A percentile compares a stretch with the other conserved stretches of the same genome.
Evolutionary conservation across 2,797 vertebrate species (phyloP).

Genomic region (Enteromius thamalakanensis): DNA sequence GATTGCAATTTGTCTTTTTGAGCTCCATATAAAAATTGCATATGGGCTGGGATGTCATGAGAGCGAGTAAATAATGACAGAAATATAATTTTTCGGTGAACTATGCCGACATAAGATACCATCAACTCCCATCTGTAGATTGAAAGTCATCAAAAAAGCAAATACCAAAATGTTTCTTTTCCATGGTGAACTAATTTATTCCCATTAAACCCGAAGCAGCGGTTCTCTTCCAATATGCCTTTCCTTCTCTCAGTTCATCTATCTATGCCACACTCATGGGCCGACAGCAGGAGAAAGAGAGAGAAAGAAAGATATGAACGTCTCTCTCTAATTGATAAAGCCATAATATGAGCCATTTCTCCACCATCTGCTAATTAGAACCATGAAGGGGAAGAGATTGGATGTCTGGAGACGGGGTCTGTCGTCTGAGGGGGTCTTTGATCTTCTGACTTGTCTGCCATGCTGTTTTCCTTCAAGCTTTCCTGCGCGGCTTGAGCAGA

Average conservation of each 20-base stretch:
- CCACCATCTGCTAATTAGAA: conserved; percentile 77
- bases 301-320: conserved; percentile 61
- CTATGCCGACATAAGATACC: background rate
- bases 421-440: conserved; percentile 72
- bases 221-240: conserved; percentile 54
- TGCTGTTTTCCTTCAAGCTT: conserved; percentile 84
- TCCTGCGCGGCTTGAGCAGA: conserved; percentile 84
- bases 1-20: background rate
- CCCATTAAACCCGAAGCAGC: conserved; percentile 49
- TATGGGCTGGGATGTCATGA: background rate
- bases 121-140: background rate
- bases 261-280: conserved; percentile 66
- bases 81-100: background rate
- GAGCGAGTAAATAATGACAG: background rate
- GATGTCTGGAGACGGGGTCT: conserved; percentile 68
- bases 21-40: background rate
- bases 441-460: conserved; percentile 81
- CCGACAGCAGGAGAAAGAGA: conserved; percentile 4
- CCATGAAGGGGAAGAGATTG: conserved; percentile 65
- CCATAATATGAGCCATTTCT: conserved; percentile 77
- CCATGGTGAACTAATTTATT: conserved; percentile 48
- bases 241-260: conserved; percentile 77
- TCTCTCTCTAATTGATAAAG: conserved; percentile 82
- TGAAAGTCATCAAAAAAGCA: conserved; percentile 18
- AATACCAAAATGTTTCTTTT: conserved; percentile 27